Percentiles rank a stretch among this genome's conserved stretches.
Evolutionary conservation across 92 coral and sea anemone species (phyloP).

Genomic region (Heliopora coerulea): DNA sequence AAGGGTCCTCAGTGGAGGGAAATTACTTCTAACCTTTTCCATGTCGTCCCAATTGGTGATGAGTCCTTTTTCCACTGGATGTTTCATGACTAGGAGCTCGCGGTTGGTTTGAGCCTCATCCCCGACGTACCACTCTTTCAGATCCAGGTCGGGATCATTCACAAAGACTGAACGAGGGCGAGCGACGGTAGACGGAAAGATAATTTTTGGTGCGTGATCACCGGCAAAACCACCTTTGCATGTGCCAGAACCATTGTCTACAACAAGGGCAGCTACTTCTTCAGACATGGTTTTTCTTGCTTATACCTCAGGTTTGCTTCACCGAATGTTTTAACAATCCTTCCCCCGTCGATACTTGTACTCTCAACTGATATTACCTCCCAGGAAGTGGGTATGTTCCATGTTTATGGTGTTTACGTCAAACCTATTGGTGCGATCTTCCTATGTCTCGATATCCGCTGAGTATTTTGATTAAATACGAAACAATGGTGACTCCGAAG

Average conservation of each 20-base stretch:
- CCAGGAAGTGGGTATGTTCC: too few relatives aligned
- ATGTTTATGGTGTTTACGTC: too few relatives aligned
- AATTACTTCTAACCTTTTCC: conserved; percentile 87
- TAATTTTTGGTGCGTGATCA: conserved; percentile 91
- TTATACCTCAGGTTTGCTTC: too few relatives aligned
- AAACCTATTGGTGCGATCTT: too few relatives aligned
- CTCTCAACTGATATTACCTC: background rate
- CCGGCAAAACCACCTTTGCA: conserved; percentile 98
- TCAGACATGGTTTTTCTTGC: conserved; percentile 58
- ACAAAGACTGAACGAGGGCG: conserved; percentile 91
- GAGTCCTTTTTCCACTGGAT: conserved; percentile 88
- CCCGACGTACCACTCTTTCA: conserved; percentile 86
- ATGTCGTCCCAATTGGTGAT: conserved; percentile 96
- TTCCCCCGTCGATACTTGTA: too few relatives aligned
- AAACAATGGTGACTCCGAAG: too few relatives aligned
- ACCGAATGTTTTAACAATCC: too few relatives aligned
- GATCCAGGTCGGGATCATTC: conserved; percentile 68
- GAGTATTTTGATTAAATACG: too few relatives aligned
- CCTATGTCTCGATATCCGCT: too few relatives aligned
- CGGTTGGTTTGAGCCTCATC: conserved; percentile 90
- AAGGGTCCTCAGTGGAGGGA: too few relatives aligned
- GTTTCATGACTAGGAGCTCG: conserved; percentile 71
- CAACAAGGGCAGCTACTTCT: conserved; percentile 82
- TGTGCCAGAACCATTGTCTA: conserved; percentile 97
- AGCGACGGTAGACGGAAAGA: conserved; percentile 90